phyloP scores from a whole-genome alignment of 2,797 vertebrate genomes.

The Falco rusticolus region DNA sequence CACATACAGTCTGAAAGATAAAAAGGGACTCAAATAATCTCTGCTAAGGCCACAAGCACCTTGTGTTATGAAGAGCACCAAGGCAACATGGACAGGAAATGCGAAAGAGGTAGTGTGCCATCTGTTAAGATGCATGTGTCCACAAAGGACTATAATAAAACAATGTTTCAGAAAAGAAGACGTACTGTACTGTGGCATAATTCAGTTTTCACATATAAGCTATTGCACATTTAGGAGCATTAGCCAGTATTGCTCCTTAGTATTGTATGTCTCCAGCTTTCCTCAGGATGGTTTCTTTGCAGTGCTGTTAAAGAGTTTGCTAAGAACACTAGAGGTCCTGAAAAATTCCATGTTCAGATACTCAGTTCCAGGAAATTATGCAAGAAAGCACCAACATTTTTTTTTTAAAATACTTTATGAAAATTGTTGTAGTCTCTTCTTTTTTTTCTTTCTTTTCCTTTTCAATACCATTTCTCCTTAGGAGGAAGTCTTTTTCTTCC shows the following conservation, averaged over 20 bases:
- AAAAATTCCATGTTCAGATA: conserved; percentile 63
- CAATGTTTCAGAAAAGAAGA: conserved; percentile 74
- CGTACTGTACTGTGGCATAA: conserved; percentile 71
- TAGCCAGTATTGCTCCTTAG: conserved; percentile 81
- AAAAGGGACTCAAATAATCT: conserved; percentile 64
- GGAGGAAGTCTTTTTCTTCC: conserved; percentile 80
- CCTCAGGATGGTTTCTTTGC: conserved; percentile 61
- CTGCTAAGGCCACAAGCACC: conserved; percentile 79
- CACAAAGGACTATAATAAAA: conserved; percentile 76
- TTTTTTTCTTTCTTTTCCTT: conserved; percentile 16
- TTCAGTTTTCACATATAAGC: conserved; percentile 79
- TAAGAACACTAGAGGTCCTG: conserved; percentile 50
- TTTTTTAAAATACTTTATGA: conserved; percentile 66
- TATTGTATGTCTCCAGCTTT: conserved; percentile 76
- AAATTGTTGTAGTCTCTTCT: conserved; percentile 52
- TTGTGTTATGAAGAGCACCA: conserved; percentile 75
- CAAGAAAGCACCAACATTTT: conserved; percentile 67
- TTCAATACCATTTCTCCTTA: conserved; percentile 72
- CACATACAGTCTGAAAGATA: conserved; percentile 87
- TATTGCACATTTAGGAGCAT: conserved; percentile 86
- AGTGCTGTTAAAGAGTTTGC: conserved; percentile 50
- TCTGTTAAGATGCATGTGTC: conserved; percentile 85
- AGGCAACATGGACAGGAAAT: conserved; percentile 76
- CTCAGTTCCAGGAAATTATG: conserved; percentile 63
- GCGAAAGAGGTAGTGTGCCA: conserved; percentile 93